These are phyloP conservation scores for Coccyzus lansbergi DNA, from an alignment of 2,797 vertebrate genomes.

Conservation along the genomic window DNA sequence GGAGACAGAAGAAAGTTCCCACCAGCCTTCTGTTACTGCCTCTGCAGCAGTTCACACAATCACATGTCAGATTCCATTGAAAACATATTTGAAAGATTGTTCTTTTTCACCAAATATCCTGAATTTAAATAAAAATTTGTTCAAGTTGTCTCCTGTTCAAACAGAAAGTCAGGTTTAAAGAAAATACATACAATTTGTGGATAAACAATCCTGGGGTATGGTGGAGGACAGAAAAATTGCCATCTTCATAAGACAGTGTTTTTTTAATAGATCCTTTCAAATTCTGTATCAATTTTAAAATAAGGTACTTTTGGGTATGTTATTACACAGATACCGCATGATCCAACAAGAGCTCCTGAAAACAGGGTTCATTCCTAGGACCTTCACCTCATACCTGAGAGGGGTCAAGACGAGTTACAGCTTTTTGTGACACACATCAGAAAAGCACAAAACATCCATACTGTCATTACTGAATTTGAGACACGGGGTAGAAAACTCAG, in stretches of 20 bases:
- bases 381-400: neutral
- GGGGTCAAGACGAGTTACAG: neutral
- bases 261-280: neutral
- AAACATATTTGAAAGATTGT: neutral
- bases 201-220: neutral
- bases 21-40: neutral
- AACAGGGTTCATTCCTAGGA: fast-evolving
- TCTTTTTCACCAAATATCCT: neutral
- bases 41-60: neutral
- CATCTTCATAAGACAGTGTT: neutral
- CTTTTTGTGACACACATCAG: neutral
- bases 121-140: neutral
- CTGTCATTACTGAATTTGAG: neutral
- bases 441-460: neutral
- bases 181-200: neutral
- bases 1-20: neutral
- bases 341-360: neutral
- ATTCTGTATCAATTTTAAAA: neutral
- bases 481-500: neutral
- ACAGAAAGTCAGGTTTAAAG: neutral
- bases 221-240: neutral
- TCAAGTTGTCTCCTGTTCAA: neutral
- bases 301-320: neutral
- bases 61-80: neutral
- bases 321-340: neutral